Percentiles rank a stretch among this genome's conserved stretches.
Conservation (phyloP, 1,140 invertebrate genomes). For the Limonius californicus region DNA sequence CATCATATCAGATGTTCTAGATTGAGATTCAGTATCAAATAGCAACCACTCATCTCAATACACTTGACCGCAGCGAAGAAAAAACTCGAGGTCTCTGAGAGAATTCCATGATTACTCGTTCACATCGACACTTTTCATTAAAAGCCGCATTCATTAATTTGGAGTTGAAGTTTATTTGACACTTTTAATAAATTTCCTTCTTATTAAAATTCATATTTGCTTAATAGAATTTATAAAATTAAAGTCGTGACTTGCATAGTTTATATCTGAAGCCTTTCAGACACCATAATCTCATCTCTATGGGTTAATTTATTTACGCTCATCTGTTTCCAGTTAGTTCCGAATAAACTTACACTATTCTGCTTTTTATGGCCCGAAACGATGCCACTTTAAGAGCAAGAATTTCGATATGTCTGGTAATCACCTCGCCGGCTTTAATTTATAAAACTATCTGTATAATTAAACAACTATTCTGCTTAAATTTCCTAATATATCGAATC, state of each 20-base stretch:
- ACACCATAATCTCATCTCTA: too few species aligned
- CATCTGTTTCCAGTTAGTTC: too few species aligned
- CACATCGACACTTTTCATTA: slow-evolving; percentile 8
- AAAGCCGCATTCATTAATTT: slow-evolving; percentile 2
- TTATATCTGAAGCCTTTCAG: too few species aligned
- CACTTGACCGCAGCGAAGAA: slow-evolving; percentile 5
- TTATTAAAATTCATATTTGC: slow-evolving; percentile 11
- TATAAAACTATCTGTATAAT: too few species aligned
- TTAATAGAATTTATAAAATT: slow-evolving; percentile 8
- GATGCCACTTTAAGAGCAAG: too few species aligned
- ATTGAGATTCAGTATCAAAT: slow-evolving; percentile 15
- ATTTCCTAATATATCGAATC: too few species aligned
- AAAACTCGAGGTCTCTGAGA: neutral
- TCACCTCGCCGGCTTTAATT: too few species aligned
- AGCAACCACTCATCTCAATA: slow-evolving; percentile 12
- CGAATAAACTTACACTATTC: too few species aligned
- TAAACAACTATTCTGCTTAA: too few species aligned
- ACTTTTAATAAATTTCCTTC: slow-evolving; percentile 2
- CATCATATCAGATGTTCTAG: slow-evolving; percentile 10
- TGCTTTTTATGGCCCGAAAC: too few species aligned
- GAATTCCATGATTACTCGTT: slow-evolving; percentile 6
- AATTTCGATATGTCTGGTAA: too few species aligned
- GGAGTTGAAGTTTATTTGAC: neutral
- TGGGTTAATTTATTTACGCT: too few species aligned
- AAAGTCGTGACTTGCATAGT: slow-evolving; percentile 3